Base-by-base conservation (phyloP, 2,113 vertebrate genomes). In the Ammodramus savannarum region DNA sequence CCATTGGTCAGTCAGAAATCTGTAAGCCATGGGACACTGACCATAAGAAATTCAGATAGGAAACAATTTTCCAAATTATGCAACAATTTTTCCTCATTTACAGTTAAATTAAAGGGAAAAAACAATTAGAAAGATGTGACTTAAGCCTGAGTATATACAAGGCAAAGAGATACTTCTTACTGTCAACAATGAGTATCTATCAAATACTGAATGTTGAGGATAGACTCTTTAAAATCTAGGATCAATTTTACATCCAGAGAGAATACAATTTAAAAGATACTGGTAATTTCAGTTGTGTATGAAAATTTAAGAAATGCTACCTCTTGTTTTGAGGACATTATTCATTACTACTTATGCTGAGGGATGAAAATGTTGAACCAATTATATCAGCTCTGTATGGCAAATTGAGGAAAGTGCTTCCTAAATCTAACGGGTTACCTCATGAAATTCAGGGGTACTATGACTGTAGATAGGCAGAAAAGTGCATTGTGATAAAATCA, bases 51-150 rank as follows among this genome's bases (percentile, higher is more conserved):
- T 55, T 77, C 63, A 26, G 58, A 76, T n/a, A 92, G 48, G 31
- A 91, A 87, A 63, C 95, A 82, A 92, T 91, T 95, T 96, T 95
- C 86, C 58, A 91, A 93, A 87, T 75, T 80, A 90, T 41, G 17
- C 39, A 66, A 83, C 76, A 76, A 11, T 84, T 89, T 84, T 86
- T 89, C n/a, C 36, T 93, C n/a, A 41, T 73, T 96, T 65, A 87
- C 82, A 86, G 44, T 90, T 86, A 84, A 86, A 63, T 91, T 93
- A 83, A 95, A 91, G 69, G 18, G 69, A 55, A 94, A 95, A 89
- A 85, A 26, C 41, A 91, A 73, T 93, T 95, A 95, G 85, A 85
- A 78, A 72, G 23, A 39, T 78, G 85, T 59, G 90, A 63, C 55
- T 93, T 88, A 85, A 66, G 36, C 66, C 67, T 74, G 74, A 89